These are phyloP conservation scores for Nyctibius bracteatus DNA, from an alignment of 2,113 vertebrate species.

Conservation along the genomic window DNA sequence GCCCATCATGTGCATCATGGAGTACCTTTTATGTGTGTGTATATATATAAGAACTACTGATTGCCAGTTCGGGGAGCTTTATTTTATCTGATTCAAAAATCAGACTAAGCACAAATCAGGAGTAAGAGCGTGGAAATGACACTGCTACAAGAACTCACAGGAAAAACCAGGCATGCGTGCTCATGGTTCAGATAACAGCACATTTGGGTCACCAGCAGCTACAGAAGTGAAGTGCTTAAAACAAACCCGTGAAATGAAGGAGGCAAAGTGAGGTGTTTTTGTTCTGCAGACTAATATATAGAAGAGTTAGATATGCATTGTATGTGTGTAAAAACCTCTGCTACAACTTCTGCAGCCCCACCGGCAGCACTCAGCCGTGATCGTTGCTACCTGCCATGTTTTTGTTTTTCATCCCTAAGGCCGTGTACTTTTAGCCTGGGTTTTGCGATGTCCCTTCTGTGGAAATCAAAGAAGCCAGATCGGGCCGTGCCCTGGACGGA, in stretches of 20 bases:
- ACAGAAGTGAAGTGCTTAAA: background rate
- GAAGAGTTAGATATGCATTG: background rate
- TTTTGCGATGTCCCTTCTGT: background rate
- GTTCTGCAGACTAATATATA: background rate
- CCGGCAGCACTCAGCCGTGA: accelerated
- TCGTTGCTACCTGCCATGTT: accelerated
- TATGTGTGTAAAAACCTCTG: background rate
- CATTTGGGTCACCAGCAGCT: background rate
- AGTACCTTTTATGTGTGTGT: background rate
- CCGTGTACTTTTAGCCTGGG: background rate
- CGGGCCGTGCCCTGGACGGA: background rate
- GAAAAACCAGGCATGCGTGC: background rate
- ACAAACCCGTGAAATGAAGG: background rate
- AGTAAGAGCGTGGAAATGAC: background rate
- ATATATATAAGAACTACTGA: background rate
- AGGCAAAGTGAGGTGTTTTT: background rate
- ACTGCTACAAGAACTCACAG: background rate
- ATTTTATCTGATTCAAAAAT: background rate
- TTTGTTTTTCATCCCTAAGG: background rate
- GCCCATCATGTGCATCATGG: background rate
- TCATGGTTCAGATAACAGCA: background rate
- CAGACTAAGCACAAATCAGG: background rate
- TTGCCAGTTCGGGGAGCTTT: background rate
- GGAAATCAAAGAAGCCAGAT: background rate
- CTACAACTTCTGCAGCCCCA: background rate